Evolutionary conservation across 2,113 vertebrate species (phyloP).

Genomic region (Rynchops niger): DNA sequence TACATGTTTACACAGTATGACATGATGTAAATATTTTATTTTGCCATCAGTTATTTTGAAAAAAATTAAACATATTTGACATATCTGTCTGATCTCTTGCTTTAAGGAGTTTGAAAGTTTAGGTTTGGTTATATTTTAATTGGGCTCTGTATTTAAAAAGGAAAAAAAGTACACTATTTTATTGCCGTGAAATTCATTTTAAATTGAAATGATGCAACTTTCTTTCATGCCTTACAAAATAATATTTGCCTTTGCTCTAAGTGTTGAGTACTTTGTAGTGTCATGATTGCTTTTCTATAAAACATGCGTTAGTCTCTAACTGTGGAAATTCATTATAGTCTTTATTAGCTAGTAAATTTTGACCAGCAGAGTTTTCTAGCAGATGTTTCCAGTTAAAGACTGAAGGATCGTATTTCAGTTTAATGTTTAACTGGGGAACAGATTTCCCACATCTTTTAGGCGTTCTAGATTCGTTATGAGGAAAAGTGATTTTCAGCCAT

Average conservation of each 20-base stretch:
- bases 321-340: slow-evolving; percentile 33
- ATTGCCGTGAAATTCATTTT: background rate
- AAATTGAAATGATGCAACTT: slow-evolving; percentile 24
- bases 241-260: slow-evolving; percentile 43
- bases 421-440: background rate
- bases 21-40: slow-evolving; percentile 96
- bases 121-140: slow-evolving; percentile 30
- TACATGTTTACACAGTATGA: slow-evolving; percentile 91
- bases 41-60: slow-evolving; percentile 93
- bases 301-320: background rate
- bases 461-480: background rate
- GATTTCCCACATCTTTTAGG: background rate
- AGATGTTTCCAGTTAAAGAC: slow-evolving; percentile 11
- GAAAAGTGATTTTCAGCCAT: background rate
- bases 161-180: background rate
- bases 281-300: slow-evolving; percentile 43
- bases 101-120: slow-evolving; percentile 13
- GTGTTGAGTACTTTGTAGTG: slow-evolving; percentile 31
- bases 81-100: slow-evolving; percentile 78
- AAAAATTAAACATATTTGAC: slow-evolving; percentile 91
- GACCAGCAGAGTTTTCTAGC: background rate
- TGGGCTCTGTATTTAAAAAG: background rate
- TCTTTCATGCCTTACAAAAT: slow-evolving; percentile 47
- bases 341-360: slow-evolving; percentile 30
- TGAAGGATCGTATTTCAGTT: background rate